Evolutionary conservation across 2,113 vertebrate genomes (phyloP), one percentile per base, ranked within the genome.

Genomic region (Melanerpes aurifrons): DNA sequence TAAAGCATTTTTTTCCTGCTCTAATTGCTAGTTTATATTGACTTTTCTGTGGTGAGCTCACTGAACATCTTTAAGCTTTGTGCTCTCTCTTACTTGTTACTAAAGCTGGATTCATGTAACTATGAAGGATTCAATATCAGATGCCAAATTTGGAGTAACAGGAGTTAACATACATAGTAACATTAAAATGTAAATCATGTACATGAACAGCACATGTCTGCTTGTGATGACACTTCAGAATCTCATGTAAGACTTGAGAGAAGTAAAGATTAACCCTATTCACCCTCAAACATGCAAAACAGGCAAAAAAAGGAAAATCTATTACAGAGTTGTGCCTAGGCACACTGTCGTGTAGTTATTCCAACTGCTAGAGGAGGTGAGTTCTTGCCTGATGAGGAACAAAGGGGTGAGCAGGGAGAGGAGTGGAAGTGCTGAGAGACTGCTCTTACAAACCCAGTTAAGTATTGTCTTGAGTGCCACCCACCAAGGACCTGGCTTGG

Each of bases 1-100:
- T 73, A 79, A 72, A 84, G 3, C 28, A 54, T 90, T 77, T 59
- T 78, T 90, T 75, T 58, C 20, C 37, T 79, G 21, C 25, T 94
- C 62, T 82, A 70, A 80, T 74, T 93, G n/a, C 32, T 37, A 68
- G 28, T 28, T 76, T 63, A 17, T 48, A 25, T 35, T 74, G 61
- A 74, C 21, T 50, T 16, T 62, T 91, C 29, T 40, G 13, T 53
- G 78, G 29, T 63, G 31, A 91, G 21, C 48, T 82, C n/a, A 56
- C 66, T 31, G 80, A 28, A 63, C 24, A 67, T 64, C 54, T 67
- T 35, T 48, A 53, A 70, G 20, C 13, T 71, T 73, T 85, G 28
- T 26, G 29, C 48, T 57, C 35, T 15, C 43, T 82, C 14, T 69
- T 54, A 31, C 18, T 53, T 87, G 82, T 68, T 69, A 3, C 53